These are phyloP conservation scores for Drosophila anomalata DNA, from an alignment of 2,888 invertebrate species.

Conservation along the genomic window DNA sequence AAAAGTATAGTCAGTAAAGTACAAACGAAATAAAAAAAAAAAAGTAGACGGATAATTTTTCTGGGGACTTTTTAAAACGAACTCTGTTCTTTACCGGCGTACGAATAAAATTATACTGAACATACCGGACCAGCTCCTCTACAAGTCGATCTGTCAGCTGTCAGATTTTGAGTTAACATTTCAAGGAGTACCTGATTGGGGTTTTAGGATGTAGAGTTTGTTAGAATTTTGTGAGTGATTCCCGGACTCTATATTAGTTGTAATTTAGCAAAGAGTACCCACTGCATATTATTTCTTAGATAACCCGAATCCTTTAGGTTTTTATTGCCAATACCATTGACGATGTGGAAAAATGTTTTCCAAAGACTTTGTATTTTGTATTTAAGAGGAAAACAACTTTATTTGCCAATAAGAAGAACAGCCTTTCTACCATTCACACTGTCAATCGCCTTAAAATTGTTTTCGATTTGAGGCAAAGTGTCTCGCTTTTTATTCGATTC, in stretches of 20 bases:
- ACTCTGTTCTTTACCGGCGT: conserved; percentile 29
- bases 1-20: conserved; percentile 1
- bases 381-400: conserved; percentile 3
- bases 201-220: neutral
- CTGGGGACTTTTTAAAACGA: conserved; percentile 16
- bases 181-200: conserved; percentile 19
- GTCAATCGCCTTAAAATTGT: conserved; percentile 78
- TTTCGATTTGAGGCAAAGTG: conserved; percentile 54
- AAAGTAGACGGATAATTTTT: conserved; percentile 19
- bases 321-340: neutral
- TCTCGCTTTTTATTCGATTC: conserved; percentile 57
- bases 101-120: conserved; percentile 25
- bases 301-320: neutral
- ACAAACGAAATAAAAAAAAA: neutral
- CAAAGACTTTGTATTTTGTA: neutral
- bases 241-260: too few relatives aligned
- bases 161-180: neutral
- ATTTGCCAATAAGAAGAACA: neutral
- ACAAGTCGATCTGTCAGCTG: neutral
- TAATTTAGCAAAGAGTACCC: too few relatives aligned
- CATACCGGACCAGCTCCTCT: neutral
- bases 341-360: neutral
- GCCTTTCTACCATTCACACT: conserved; percentile 8
- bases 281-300: neutral
- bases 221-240: neutral